Evolutionary conservation across 2,888 invertebrate genomes (phyloP).

Genomic region (Pterobdella sp.): DNA sequence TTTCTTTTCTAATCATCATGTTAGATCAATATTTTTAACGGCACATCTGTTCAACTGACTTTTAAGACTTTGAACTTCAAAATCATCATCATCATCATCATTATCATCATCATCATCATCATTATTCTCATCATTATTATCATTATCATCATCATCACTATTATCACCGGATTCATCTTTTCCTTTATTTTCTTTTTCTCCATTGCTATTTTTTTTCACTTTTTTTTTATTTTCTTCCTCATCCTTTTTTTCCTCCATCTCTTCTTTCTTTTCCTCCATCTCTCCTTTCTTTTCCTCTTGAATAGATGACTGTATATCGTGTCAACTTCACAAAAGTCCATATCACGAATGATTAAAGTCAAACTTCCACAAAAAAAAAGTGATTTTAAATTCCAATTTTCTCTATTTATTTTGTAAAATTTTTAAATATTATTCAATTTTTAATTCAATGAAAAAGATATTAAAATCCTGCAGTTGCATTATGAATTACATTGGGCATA

Average conservation of each 20-base stretch:
- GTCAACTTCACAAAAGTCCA: too few species aligned
- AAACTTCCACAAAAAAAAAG: too few species aligned
- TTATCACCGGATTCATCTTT: not conserved
- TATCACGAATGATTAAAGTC: too few species aligned
- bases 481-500: too few species aligned
- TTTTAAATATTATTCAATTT: too few species aligned
- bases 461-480: too few species aligned
- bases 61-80: not conserved
- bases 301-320: too few species aligned
- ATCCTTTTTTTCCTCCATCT: too few species aligned
- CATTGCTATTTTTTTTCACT: not conserved
- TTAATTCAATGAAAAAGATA: too few species aligned
- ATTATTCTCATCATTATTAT: not conserved
- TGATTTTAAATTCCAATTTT: too few species aligned
- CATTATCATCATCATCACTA: not conserved
- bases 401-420: too few species aligned
- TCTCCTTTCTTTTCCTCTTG: conserved; percentile 4
- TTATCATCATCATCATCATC: not conserved
- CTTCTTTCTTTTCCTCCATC: conserved; percentile 8
- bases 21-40: not conserved
- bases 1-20: not conserved
- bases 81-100: not conserved
- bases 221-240: too few species aligned
- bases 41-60: not conserved
- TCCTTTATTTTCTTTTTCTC: conserved; percentile 3